A percentile compares a stretch with the other conserved stretches of the same genome.
These are phyloP conservation scores for Adoxophyes honmai DNA, from an alignment of 1,140 invertebrate genomes.

Conservation along the genomic window DNA sequence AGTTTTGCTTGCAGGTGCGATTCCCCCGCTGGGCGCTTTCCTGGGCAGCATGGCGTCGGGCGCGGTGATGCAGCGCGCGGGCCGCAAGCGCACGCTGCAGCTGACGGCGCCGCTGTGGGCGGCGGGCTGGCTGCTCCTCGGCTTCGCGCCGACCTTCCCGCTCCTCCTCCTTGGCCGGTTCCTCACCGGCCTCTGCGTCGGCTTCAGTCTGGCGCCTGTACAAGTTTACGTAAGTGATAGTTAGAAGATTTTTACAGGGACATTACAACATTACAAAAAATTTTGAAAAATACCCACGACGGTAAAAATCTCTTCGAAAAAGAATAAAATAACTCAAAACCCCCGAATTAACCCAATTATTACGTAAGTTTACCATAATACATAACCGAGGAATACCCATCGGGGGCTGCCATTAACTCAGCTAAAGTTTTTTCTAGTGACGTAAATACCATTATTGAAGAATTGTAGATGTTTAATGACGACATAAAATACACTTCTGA, in stretches of 20 bases:
- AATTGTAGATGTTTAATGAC: too few relatives aligned
- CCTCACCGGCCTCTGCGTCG: conserved; percentile 79
- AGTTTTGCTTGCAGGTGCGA: conserved; percentile 68
- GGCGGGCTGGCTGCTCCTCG: conserved; percentile 76
- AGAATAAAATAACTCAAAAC: too few relatives aligned
- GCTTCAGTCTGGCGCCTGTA: conserved; percentile 78
- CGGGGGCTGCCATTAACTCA: too few relatives aligned
- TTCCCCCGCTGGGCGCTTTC: conserved; percentile 77
- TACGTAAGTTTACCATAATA: too few relatives aligned
- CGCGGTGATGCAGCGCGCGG: conserved; percentile 70
- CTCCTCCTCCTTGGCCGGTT: conserved; percentile 77
- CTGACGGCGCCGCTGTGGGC: conserved; percentile 75
- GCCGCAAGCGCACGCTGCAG: conserved; percentile 67
- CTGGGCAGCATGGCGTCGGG: conserved; percentile 73
- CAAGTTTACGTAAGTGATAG: conserved; percentile 80
- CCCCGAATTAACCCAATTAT: too few relatives aligned
- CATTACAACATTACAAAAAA: too few relatives aligned
- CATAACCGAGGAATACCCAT: too few relatives aligned
- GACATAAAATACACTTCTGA: too few relatives aligned
- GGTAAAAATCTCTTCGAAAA: too few relatives aligned
- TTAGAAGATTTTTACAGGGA: neutral
- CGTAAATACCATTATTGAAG: too few relatives aligned
- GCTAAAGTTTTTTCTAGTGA: too few relatives aligned
- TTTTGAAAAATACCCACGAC: too few relatives aligned
- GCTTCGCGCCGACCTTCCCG: conserved; percentile 51